A percentile compares a stretch with the other conserved stretches of the same genome.
Conservation (phyloP, 1,140 invertebrate species). For the Diploscapter pachys region DNA sequence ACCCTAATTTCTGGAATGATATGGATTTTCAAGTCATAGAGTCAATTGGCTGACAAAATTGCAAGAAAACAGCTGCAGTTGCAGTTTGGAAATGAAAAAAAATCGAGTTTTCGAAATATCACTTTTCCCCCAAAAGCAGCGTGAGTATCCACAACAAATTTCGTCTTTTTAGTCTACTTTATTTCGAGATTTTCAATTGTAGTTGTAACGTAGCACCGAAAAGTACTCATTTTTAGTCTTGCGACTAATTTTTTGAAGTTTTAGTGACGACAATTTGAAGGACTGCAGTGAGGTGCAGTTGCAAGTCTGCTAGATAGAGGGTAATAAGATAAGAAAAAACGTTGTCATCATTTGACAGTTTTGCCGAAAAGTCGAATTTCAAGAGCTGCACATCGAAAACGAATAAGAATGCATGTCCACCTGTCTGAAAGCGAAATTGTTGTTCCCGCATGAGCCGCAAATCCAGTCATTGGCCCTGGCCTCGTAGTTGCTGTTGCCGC, state of each 20-base stretch:
- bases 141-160: too few species aligned
- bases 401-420: slow-evolving; percentile 38
- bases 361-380: too few species aligned
- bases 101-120: too few species aligned
- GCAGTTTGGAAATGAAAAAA: neutral
- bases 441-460: slow-evolving; percentile 75
- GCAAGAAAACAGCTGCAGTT: too few species aligned
- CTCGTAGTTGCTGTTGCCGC: slow-evolving; percentile 25
- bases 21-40: neutral
- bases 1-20: neutral
- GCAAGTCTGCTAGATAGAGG: neutral
- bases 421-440: slow-evolving; percentile 90
- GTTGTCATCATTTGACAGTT: too few species aligned
- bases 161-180: too few species aligned
- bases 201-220: too few species aligned
- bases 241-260: neutral
- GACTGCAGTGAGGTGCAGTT: too few species aligned
- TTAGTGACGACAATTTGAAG: neutral
- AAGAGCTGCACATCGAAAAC: too few species aligned
- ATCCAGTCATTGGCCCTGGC: slow-evolving; percentile 32
- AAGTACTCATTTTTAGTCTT: too few species aligned
- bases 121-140: too few species aligned
- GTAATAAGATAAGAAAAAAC: slow-evolving; percentile 2
- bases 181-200: too few species aligned
- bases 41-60: neutral